Conservation (phyloP, 2,113 vertebrate species). For the Genyomyrus donnyi region DNA sequence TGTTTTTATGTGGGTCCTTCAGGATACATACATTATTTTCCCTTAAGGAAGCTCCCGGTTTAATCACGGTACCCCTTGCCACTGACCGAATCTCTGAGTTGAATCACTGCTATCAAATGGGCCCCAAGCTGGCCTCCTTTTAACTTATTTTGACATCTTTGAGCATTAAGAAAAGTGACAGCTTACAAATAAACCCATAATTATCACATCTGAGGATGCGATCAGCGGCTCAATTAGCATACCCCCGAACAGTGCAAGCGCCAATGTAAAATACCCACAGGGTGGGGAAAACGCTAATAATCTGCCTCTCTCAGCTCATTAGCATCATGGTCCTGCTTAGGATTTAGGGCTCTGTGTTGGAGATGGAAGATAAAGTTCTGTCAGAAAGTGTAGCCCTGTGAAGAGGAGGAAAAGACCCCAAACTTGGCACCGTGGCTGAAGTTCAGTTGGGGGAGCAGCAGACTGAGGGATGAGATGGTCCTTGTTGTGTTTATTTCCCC, state of each 20-base stretch:
- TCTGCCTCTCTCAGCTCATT: conserved; percentile 55
- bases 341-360: background rate
- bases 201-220: conserved; percentile 66
- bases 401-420: conserved; percentile 32
- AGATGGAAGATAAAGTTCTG: background rate
- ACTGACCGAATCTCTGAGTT: conserved; percentile 56
- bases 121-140: conserved; percentile 58
- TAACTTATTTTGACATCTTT: conserved; percentile 72
- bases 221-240: conserved; percentile 65
- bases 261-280: conserved; percentile 58
- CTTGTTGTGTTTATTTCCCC: conserved; percentile 64
- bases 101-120: conserved; percentile 59
- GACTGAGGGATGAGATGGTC: conserved; percentile 64
- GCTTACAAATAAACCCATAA: conserved; percentile 77
- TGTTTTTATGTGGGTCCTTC: conserved; percentile 18
- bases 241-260: conserved; percentile 54
- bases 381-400: background rate
- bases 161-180: conserved; percentile 71
- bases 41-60: conserved; percentile 61
- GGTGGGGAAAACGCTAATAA: conserved; percentile 54
- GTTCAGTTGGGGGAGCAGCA: conserved; percentile 57
- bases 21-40: conserved; percentile 50
- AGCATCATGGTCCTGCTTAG: conserved; percentile 26
- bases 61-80: conserved; percentile 63
- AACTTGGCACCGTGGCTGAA: conserved; percentile 47